These are phyloP conservation scores for Pinctada fucata DNA, from an alignment of 2,888 invertebrate species.

Conservation along the genomic window DNA sequence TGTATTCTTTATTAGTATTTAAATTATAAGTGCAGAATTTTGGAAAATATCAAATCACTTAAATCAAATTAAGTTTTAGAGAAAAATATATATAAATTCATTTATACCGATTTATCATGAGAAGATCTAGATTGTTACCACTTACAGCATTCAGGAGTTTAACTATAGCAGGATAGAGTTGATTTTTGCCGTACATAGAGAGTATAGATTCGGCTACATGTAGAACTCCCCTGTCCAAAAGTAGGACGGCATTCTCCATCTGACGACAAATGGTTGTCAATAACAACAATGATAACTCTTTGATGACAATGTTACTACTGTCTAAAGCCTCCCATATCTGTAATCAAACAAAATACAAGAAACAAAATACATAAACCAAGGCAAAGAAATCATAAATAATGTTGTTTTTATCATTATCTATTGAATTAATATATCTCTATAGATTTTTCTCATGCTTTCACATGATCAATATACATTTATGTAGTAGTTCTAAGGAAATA, in stretches of 20 bases:
- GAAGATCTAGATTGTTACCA: neutral
- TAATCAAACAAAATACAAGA: slow-evolving; percentile 9
- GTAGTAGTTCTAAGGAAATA: too few relatives aligned
- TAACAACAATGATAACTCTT: slow-evolving; percentile 46
- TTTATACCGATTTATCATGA: too few relatives aligned
- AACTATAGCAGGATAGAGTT: slow-evolving; percentile 35
- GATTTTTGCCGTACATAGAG: slow-evolving; percentile 4
- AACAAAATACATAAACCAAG: too few relatives aligned
- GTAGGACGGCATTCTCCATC: slow-evolving; percentile 31
- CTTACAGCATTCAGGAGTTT: slow-evolving; percentile 42
- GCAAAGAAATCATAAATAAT: too few relatives aligned
- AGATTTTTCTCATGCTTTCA: neutral
- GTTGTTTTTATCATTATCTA: too few relatives aligned
- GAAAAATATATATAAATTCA: too few relatives aligned
- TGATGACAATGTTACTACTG: slow-evolving; percentile 34
- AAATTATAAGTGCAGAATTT: too few relatives aligned
- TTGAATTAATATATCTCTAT: neutral
- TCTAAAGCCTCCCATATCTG: slow-evolving; percentile 42
- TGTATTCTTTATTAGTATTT: too few relatives aligned
- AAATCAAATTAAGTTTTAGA: too few relatives aligned
- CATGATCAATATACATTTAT: too few relatives aligned
- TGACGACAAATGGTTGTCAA: slow-evolving; percentile 40
- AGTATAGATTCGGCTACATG: slow-evolving; percentile 35
- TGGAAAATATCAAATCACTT: too few relatives aligned
- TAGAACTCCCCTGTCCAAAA: slow-evolving; percentile 41